Evolutionary conservation across 2,888 invertebrate species (phyloP).

Genomic region (Hirtodrosophila alboralis): DNA sequence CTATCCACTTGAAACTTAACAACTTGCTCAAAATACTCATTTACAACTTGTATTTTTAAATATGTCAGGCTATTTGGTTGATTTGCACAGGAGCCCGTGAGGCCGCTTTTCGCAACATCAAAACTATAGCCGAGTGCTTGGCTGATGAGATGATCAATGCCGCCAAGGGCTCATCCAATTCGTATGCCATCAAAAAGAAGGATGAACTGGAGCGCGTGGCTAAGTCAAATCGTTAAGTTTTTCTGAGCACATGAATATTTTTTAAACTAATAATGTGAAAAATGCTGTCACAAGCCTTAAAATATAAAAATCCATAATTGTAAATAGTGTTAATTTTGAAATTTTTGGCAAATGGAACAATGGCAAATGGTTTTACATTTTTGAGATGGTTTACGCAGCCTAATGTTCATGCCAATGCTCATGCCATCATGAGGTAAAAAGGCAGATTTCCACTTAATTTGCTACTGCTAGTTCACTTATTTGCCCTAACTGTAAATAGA

Average conservation of each 20-base stretch:
- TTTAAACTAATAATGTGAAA: too few relatives aligned
- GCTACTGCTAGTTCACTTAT: too few relatives aligned
- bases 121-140: constrained; percentile 99
- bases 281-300: not conserved
- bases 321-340: too few relatives aligned
- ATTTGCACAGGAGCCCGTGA: constrained; percentile 99
- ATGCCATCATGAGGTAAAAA: too few relatives aligned
- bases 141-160: constrained; percentile 99
- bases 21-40: not conserved
- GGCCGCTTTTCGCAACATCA: constrained; percentile 99
- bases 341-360: too few relatives aligned
- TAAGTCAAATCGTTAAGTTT: constrained; percentile 99
- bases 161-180: constrained; percentile 99
- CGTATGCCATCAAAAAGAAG: constrained; percentile 99
- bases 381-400: too few relatives aligned
- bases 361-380: too few relatives aligned
- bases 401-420: too few relatives aligned
- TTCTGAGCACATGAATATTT: too few relatives aligned
- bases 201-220: constrained; percentile 99
- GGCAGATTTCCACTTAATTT: too few relatives aligned
- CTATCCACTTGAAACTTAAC: constrained; percentile 14
- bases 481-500: not conserved
- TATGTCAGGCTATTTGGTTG: constrained; percentile 94
- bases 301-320: not conserved
- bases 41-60: not conserved